Base-by-base conservation (phyloP, 1,140 invertebrate genomes). In the Heliconius melpomene region DNA sequence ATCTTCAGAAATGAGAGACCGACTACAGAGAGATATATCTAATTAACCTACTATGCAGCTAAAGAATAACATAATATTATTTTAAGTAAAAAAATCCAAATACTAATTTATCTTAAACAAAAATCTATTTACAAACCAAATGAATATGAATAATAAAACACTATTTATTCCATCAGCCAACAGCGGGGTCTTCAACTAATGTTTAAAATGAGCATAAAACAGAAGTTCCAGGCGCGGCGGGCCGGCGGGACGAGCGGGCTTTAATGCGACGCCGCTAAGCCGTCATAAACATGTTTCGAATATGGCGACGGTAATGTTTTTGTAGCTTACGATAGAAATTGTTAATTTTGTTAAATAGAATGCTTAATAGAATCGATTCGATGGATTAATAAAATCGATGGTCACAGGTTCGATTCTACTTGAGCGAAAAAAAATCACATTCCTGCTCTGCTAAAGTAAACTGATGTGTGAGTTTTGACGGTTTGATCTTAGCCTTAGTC, bases 231-330 rank as follows among this genome's bases (percentile, higher is more conserved):
- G 29, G 6, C 32, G 32, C 60, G 16, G n/a, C 74, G 26, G 60
- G 75, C 26, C 75, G 40, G 75, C 50, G 75, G 60, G 75, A 32
- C 60, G 57, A 71, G 75, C 57, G 60, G 60, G 75, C 29, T 77
- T 76, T 77, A 77, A 77, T 77, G 75, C 75, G 60, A 60, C 36
- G 52, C 74, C 74, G 75, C 75, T 70, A 77, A 70, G 57, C 23
- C 75, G 75, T 77, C 75, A 77, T 77, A 77, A 77, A 77, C 75
- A 40, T 77, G 75, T 77, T 46, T 26, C 75, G 75, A 77, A 77
- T 77, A 77, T 46, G n/a, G 54, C 60, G 75, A 11, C 23, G 36
- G 38, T 71, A 66, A 77, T 77, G 60, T 77, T 77, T 77, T 71
- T 76, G 75, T 76, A n/a, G 75, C 75, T n/a, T 26, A 57, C n/a